These are phyloP conservation scores for Heloderma charlesbogerti DNA, from an alignment of 2,113 vertebrate genomes.

Conservation along the genomic window DNA sequence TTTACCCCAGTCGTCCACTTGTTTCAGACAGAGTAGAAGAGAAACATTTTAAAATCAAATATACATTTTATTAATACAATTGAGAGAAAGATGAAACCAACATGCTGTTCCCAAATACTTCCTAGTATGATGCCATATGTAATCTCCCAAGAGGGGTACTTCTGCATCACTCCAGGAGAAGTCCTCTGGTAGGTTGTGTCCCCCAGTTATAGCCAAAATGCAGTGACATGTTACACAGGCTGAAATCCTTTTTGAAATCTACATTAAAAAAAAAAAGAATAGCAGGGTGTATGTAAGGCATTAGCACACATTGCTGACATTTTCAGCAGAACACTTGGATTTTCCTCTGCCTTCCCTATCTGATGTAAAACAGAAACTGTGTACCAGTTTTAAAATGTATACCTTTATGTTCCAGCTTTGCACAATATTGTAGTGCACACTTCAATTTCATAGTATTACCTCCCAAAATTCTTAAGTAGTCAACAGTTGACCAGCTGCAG, in stretches of 20 bases:
- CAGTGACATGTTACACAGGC: not conserved
- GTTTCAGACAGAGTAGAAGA: not conserved
- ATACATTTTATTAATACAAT: not conserved
- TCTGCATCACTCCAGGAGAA: not conserved
- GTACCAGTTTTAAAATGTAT: not conserved
- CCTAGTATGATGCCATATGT: not conserved
- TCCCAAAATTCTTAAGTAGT: not conserved
- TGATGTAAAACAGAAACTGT: not conserved
- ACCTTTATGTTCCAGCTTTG: no score
- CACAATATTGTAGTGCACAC: not conserved
- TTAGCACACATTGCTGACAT: not conserved
- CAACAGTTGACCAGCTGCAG: slow-evolving; percentile 7
- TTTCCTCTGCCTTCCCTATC: not conserved
- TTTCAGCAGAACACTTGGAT: not conserved
- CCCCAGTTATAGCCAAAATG: not conserved
- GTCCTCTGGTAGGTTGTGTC: not conserved
- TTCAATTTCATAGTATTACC: not conserved
- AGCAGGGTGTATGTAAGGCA: no score
- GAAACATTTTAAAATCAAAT: not conserved
- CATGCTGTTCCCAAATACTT: not conserved
- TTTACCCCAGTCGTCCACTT: not conserved
- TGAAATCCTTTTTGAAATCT: not conserved
- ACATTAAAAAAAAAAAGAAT: not conserved
- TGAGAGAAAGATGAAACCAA: not conserved
- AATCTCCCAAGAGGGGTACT: not conserved